These are phyloP conservation scores for Trachymyrmex septentrionalis DNA, from an alignment of 1,140 invertebrate genomes.

Conservation along the genomic window DNA sequence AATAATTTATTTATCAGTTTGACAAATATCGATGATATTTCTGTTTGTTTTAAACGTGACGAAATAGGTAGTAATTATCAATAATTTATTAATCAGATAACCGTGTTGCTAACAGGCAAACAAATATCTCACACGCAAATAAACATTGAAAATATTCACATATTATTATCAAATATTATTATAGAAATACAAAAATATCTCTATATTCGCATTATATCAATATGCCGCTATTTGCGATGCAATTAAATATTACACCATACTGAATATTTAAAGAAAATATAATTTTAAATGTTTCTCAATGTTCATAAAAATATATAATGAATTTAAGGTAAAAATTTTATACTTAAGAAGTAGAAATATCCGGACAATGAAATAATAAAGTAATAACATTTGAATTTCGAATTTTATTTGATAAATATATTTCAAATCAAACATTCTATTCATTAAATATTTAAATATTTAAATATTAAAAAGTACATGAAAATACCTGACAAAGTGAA, in stretches of 20 bases:
- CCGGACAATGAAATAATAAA: not conserved
- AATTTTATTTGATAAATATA: not conserved
- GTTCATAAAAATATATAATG: not conserved
- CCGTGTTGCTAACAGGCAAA: not conserved
- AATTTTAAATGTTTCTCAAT: not conserved
- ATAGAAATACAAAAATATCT: conserved; percentile 13
- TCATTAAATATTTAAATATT: conserved; percentile 4
- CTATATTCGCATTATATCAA: not conserved
- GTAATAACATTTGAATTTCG: not conserved
- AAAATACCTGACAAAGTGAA: not conserved
- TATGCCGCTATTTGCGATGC: not conserved
- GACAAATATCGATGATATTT: conserved; percentile 5
- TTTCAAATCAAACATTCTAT: not conserved
- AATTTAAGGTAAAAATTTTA: not conserved
- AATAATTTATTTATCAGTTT: not conserved
- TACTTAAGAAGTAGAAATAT: not conserved
- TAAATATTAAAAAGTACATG: not conserved
- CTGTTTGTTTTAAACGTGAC: not conserved
- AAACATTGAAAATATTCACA: conserved; percentile 1
- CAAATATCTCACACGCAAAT: not conserved
- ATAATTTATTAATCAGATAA: conserved; percentile 25
- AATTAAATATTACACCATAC: not conserved
- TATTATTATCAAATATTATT: not conserved
- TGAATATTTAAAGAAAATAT: not conserved
- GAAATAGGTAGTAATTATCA: not conserved